phyloP scores from a whole-genome alignment of 2,888 invertebrate genomes.

The Thymelicus lineola region DNA sequence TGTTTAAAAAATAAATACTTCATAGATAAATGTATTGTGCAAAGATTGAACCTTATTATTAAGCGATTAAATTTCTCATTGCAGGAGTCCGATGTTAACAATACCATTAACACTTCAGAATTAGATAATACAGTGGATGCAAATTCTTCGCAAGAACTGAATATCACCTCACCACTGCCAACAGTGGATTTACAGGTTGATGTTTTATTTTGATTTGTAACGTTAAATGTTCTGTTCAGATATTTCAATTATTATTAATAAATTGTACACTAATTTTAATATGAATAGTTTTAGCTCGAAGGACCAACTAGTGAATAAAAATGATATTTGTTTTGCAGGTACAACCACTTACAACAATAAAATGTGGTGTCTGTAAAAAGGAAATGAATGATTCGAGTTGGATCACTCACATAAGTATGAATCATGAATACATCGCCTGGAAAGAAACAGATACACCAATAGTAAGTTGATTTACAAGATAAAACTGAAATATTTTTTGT shows the following conservation, averaged over 20 bases:
- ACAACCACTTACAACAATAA: background rate
- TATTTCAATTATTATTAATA: too few species aligned
- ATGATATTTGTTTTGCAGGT: constrained; percentile 13
- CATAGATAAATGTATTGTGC: too few species aligned
- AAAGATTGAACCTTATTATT: background rate
- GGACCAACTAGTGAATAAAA: background rate
- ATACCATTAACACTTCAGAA: background rate
- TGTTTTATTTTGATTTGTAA: too few species aligned
- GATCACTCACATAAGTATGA: constrained; percentile 21
- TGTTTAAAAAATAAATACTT: too few species aligned
- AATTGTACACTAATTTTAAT: too few species aligned
- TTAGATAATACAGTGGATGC: background rate
- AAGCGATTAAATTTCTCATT: background rate
- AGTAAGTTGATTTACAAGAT: constrained; percentile 32
- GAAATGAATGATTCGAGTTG: constrained; percentile 13
- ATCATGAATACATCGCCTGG: constrained; percentile 42
- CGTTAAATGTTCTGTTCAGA: too few species aligned
- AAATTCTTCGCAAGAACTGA: background rate
- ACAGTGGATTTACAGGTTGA: too few species aligned
- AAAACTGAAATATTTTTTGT: too few species aligned
- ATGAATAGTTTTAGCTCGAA: background rate
- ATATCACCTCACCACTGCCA: background rate
- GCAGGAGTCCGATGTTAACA: background rate
- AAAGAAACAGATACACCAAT: constrained; percentile 42
- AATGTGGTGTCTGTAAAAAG: constrained; percentile 27